Evolutionary conservation across 2,113 vertebrate species (phyloP).

Genomic region (Circaetus gallicus): DNA sequence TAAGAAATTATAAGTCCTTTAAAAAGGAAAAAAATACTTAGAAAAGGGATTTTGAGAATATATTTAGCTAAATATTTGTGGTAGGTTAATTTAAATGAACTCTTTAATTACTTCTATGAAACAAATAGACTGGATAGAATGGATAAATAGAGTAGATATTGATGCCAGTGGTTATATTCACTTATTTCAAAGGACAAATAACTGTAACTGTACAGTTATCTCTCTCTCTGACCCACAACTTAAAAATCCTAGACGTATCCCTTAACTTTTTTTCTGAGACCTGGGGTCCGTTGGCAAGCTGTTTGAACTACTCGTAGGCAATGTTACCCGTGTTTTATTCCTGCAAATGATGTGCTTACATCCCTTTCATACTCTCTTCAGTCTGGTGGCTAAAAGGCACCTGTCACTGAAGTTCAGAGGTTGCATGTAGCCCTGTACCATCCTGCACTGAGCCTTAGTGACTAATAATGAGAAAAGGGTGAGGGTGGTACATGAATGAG

Average conservation of each 20-base stretch:
- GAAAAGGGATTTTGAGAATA: not conserved
- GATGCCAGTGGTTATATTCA: not conserved
- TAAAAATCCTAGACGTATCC: not conserved
- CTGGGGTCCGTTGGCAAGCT: not conserved
- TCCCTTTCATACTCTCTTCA: not conserved
- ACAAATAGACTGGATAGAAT: not conserved
- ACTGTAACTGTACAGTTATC: not conserved
- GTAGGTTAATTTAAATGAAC: not conserved
- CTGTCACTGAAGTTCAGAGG: not conserved
- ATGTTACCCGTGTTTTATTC: not conserved
- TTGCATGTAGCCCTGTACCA: not conserved
- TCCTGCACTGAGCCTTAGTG: not conserved
- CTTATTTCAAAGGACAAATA: not conserved
- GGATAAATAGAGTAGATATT: not conserved
- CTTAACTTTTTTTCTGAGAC: not conserved
- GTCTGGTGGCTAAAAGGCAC: not conserved
- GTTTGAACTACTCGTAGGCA: not conserved
- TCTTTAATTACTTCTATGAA: not conserved
- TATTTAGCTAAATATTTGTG: not conserved
- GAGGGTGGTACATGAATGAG: not conserved
- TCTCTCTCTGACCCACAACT: not conserved
- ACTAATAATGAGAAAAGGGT: not conserved
- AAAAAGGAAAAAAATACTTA: not conserved
- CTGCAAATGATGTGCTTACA: not conserved
- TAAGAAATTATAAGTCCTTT: not conserved